Evolutionary conservation across 1,140 invertebrate species (phyloP).

Genomic region (Drosophila bipectinata): DNA sequence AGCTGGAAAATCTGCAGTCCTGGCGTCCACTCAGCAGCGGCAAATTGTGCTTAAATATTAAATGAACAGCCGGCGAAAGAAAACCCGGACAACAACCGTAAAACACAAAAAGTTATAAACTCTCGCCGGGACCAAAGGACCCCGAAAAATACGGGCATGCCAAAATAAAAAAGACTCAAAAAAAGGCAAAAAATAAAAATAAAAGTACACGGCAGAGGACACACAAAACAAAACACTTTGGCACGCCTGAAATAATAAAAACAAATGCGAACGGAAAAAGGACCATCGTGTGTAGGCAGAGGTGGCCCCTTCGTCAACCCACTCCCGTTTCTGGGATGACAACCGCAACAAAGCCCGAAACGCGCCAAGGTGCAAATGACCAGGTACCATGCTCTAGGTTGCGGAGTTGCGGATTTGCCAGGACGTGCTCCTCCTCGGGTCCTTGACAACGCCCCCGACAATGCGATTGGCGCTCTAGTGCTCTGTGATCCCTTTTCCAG

Average conservation of each 20-base stretch:
- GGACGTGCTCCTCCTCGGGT: slow-evolving; percentile 23
- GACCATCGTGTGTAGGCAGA: slow-evolving; percentile 69
- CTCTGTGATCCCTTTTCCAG: slow-evolving; percentile 3
- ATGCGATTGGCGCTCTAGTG: slow-evolving; percentile 33
- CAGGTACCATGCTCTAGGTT: slow-evolving; percentile 8
- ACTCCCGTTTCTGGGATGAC: slow-evolving; percentile 23
- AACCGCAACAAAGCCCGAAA: slow-evolving; percentile 65
- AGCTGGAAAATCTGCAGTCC: slow-evolving; percentile 31
- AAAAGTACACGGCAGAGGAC: slow-evolving; percentile 4
- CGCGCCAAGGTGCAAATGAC: slow-evolving; percentile 79
- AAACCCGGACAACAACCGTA: slow-evolving; percentile 72
- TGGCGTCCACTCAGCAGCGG: slow-evolving; percentile 47
- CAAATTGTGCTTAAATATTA: slow-evolving; percentile 83
- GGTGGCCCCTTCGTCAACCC: not conserved
- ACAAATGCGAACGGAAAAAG: slow-evolving; percentile 71
- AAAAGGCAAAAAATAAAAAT: slow-evolving; percentile 19
- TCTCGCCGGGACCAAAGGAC: slow-evolving; percentile 52
- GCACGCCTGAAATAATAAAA: slow-evolving; percentile 82
- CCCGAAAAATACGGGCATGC: slow-evolving; percentile 23
- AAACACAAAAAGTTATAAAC: slow-evolving; percentile 82
- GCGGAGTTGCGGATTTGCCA: slow-evolving; percentile 26
- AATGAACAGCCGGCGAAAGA: slow-evolving; percentile 68
- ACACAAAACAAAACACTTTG: slow-evolving; percentile 76
- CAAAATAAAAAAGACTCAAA: slow-evolving; percentile 13
- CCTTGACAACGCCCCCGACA: slow-evolving; percentile 29